Evolutionary conservation across 2,888 invertebrate genomes (phyloP).

Genomic region (Zootermopsis nevadensis): DNA sequence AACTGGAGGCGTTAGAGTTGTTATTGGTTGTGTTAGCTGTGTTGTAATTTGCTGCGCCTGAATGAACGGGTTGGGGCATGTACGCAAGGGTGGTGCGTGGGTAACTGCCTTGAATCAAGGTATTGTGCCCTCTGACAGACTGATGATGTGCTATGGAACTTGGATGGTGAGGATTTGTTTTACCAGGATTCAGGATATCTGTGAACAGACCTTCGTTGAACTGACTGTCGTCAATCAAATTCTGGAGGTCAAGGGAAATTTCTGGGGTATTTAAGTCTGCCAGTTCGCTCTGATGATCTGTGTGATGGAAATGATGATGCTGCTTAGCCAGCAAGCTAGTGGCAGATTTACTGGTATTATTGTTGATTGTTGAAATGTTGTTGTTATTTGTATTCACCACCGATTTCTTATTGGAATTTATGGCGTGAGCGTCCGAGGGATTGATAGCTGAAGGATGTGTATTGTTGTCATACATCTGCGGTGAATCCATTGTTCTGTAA

Average conservation of each 20-base stretch:
- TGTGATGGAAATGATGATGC: conserved; percentile 77
- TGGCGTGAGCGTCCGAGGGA: conserved; percentile 63
- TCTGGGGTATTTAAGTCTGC: conserved; percentile 93
- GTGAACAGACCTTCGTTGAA: conserved; percentile 88
- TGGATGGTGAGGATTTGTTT: conserved; percentile 52
- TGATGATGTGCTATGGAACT: conserved; percentile 56
- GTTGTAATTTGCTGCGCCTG: conserved; percentile 68
- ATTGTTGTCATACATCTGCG: conserved; percentile 87
- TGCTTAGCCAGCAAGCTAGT: conserved; percentile 72
- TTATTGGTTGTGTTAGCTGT: conserved; percentile 69
- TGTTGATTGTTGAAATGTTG: conserved; percentile 52
- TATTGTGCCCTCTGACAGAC: conserved; percentile 43
- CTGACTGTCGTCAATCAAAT: conserved; percentile 90
- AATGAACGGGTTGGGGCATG: conserved; percentile 93
- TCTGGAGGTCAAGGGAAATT: conserved; percentile 91
- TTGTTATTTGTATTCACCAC: conserved; percentile 60
- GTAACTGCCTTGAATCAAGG: conserved; percentile 61
- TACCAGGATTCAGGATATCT: conserved; percentile 75
- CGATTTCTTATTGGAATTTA: conserved; percentile 70
- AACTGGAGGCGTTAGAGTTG: conserved; percentile 61
- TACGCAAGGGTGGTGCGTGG: conserved; percentile 84
- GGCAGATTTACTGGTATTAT: conserved; percentile 60
- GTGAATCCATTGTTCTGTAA: conserved; percentile 75
- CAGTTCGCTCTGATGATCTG: conserved; percentile 80
- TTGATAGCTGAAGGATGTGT: conserved; percentile 58